Evolutionary conservation across 2,113 vertebrate species (phyloP).

Genomic region (Catharus minimus): DNA sequence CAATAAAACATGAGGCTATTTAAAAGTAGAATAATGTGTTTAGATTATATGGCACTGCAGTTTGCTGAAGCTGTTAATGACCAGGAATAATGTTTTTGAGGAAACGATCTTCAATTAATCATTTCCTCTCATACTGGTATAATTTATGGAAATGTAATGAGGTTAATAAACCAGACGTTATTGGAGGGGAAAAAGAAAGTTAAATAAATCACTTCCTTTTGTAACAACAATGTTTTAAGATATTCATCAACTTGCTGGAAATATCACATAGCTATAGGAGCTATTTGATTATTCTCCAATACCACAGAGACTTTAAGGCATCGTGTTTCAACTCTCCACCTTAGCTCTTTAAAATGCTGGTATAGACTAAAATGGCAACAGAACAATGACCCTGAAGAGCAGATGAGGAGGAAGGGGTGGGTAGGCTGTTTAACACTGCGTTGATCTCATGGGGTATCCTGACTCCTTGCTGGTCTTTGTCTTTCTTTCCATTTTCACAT

Average conservation of each 20-base stretch:
- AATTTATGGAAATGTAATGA: constrained; percentile 81
- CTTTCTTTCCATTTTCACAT: not conserved
- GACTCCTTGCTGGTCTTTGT: constrained; percentile 13
- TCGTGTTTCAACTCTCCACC: constrained; percentile 61
- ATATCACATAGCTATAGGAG: constrained; percentile 70
- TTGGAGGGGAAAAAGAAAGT: constrained; percentile 70
- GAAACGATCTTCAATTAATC: constrained; percentile 81
- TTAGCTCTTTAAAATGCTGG: constrained; percentile 64
- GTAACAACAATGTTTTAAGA: constrained; percentile 74
- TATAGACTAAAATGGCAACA: constrained; percentile 33
- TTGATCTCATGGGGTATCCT: not conserved
- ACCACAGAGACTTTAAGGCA: constrained; percentile 50
- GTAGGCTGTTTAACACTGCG: not conserved
- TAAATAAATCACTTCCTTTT: constrained; percentile 82
- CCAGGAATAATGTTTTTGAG: constrained; percentile 75
- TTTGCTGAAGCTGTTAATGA: constrained; percentile 76
- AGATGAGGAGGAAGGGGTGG: not conserved
- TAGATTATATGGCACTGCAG: constrained; percentile 62
- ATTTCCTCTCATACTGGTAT: constrained; percentile 74
- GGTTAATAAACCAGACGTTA: constrained; percentile 72
- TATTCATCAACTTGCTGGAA: constrained; percentile 76
- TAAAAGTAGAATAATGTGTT: constrained; percentile 65
- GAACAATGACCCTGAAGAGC: not conserved
- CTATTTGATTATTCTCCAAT: constrained; percentile 71
- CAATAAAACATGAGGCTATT: constrained; percentile 69